These are phyloP conservation scores for Agrochola lota DNA, from an alignment of 2,888 invertebrate genomes.

Conservation along the genomic window DNA sequence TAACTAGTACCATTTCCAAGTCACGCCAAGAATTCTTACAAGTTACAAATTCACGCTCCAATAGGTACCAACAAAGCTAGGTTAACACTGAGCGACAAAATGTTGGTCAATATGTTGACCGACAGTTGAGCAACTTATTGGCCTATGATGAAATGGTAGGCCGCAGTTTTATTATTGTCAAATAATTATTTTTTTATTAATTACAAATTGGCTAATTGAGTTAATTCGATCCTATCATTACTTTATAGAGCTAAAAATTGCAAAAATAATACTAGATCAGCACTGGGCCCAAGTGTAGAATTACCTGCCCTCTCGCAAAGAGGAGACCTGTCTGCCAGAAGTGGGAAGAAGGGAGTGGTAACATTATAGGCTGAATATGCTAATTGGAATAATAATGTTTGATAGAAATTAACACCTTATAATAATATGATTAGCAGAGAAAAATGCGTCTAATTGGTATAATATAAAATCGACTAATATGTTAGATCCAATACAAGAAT, in stretches of 20 bases:
- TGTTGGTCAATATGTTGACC: slow-evolving; percentile 19
- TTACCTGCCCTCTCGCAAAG: neutral
- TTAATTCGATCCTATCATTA: neutral
- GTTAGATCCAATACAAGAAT: too few species aligned
- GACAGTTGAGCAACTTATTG: neutral
- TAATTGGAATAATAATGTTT: neutral
- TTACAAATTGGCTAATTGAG: neutral
- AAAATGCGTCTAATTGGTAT: too few species aligned
- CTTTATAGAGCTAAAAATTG: neutral
- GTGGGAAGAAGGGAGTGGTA: too few species aligned
- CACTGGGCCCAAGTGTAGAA: neutral
- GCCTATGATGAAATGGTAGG: neutral
- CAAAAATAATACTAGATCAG: neutral
- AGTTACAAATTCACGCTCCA: slow-evolving; percentile 41
- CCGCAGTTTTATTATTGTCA: neutral
- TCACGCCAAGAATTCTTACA: slow-evolving; percentile 47
- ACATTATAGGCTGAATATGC: neutral
- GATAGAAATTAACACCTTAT: neutral
- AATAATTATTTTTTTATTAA: neutral
- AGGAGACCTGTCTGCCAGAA: too few species aligned
- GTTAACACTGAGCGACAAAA: slow-evolving; percentile 26
- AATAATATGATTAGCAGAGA: neutral
- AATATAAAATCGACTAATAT: too few species aligned
- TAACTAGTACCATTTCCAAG: slow-evolving; percentile 37
- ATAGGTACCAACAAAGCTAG: slow-evolving; percentile 13